Percentiles rank a stretch among this genome's conserved stretches.
Evolutionary conservation across 1,140 invertebrate species (phyloP).

Genomic region (Ridgeia piscesae): DNA sequence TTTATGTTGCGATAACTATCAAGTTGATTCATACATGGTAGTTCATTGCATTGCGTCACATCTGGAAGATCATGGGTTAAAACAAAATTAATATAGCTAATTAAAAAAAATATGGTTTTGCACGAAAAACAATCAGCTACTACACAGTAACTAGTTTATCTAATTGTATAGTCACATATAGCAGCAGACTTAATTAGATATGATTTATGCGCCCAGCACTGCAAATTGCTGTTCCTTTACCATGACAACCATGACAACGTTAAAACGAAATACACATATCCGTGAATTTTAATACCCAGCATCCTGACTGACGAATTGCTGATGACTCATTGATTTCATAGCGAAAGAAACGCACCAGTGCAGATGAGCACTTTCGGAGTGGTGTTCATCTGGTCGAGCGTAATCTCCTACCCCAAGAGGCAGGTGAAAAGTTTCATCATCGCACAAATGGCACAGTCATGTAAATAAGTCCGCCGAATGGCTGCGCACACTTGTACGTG

Average conservation of each 20-base stretch:
- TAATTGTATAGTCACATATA: not conserved
- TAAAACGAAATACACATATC: not conserved
- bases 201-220: not conserved
- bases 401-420: not conserved
- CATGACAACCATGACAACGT: not conserved
- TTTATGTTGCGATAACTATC: not conserved
- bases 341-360: not conserved
- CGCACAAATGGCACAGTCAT: not conserved
- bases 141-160: not conserved
- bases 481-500: not conserved
- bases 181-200: not conserved
- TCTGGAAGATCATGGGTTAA: not conserved
- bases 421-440: not conserved
- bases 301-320: not conserved
- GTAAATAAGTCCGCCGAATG: not conserved
- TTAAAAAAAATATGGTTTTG: not conserved
- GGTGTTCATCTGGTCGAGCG: not conserved
- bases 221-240: not conserved
- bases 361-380: not conserved
- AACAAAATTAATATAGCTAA: not conserved
- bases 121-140: not conserved
- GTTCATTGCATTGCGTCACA: not conserved
- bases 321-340: conserved; percentile 6
- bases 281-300: not conserved
- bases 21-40: not conserved